These are phyloP conservation scores for Cephus rjabovi DNA, from an alignment of 2,888 invertebrate genomes.

Conservation along the genomic window DNA sequence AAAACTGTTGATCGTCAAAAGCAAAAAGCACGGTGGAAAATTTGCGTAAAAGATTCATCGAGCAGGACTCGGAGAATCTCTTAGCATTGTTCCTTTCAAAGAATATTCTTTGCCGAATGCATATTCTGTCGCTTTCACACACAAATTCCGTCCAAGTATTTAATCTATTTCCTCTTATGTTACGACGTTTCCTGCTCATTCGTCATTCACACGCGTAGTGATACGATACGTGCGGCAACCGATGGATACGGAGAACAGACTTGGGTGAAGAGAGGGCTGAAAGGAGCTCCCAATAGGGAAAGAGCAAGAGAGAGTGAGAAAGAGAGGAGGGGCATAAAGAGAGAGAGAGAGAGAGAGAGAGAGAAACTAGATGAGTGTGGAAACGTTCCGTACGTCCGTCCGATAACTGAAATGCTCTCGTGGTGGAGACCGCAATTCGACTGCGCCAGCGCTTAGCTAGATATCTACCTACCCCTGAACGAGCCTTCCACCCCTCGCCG, in stretches of 20 bases:
- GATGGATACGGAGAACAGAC: background rate
- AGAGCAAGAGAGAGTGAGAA: slow-evolving; percentile 8
- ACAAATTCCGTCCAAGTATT: background rate
- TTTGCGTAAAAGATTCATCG: background rate
- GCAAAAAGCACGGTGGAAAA: background rate
- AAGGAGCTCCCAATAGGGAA: background rate
- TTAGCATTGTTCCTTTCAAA: background rate
- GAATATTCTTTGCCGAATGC: background rate
- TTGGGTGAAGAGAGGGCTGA: background rate
- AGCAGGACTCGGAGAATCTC: background rate
- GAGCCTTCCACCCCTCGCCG: background rate
- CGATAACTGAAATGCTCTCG: slow-evolving; percentile 42
- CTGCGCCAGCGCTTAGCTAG: slow-evolving; percentile 61
- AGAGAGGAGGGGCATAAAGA: background rate
- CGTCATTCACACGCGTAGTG: slow-evolving; percentile 36
- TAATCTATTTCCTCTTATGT: background rate
- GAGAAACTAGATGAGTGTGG: slow-evolving; percentile 17
- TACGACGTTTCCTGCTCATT: slow-evolving; percentile 29
- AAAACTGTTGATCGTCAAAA: background rate
- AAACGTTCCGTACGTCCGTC: background rate
- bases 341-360: slow-evolving; percentile 5
- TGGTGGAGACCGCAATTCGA: slow-evolving; percentile 57
- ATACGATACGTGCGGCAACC: background rate
- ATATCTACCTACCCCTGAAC: slow-evolving; percentile 56
- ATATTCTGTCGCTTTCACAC: background rate